phyloP scores from a whole-genome alignment of 2,113 vertebrate species.

The Dolichallabes microphthalmus region DNA sequence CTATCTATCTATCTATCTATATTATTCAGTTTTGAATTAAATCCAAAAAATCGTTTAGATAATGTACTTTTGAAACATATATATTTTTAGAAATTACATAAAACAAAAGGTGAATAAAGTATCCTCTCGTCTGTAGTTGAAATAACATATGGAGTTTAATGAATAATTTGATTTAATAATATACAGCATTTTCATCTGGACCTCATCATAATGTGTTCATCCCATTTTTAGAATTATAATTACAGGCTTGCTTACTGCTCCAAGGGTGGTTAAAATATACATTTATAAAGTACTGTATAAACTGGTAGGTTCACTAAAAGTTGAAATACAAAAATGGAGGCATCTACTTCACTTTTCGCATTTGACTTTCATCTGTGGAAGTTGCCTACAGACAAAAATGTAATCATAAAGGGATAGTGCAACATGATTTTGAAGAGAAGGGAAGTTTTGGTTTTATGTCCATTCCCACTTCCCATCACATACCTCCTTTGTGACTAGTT shows the following conservation, averaged over 20 bases:
- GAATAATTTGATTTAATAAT: not conserved
- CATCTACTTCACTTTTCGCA: no score
- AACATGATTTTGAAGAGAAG: not conserved
- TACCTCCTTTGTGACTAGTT: conserved; percentile 1
- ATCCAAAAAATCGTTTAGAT: no score
- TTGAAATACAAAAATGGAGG: no score
- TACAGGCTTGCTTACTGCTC: not conserved
- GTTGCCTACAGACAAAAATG: not conserved
- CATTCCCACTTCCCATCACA: not conserved
- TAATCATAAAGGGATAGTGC: conserved; percentile 11
- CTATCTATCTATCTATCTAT: no score
- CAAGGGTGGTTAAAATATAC: not conserved
- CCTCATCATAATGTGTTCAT: not conserved
- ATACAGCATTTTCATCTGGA: not conserved
- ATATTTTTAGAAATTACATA: no score
- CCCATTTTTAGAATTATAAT: not conserved
- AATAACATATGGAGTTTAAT: not conserved
- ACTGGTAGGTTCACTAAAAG: no score
- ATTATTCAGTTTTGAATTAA: no score
- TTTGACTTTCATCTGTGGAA: no score
- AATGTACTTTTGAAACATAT: no score
- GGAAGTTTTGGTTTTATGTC: not conserved
- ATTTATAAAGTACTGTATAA: no score
- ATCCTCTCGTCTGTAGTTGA: not conserved
- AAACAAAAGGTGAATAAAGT: no score